Evolutionary conservation across 1,140 invertebrate genomes (phyloP).

Genomic region (Drosophila arizonae): DNA sequence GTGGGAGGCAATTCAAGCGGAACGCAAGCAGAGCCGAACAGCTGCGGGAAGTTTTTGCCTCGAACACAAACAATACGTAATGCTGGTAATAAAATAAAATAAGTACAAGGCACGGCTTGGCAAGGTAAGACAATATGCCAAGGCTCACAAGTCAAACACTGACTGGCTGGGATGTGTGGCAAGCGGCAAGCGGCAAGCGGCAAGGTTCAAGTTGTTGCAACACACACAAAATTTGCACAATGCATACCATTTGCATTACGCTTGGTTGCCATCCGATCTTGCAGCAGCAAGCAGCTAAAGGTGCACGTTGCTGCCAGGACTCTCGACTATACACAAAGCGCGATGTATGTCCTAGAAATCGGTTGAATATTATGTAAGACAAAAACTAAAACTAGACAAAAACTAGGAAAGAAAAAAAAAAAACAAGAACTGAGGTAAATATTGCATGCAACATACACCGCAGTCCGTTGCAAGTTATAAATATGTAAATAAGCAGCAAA

Average conservation of each 20-base stretch:
- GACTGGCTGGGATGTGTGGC: slow-evolving; percentile 6
- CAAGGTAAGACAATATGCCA: slow-evolving; percentile 71
- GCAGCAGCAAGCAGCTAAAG: slow-evolving; percentile 18
- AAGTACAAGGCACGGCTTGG: slow-evolving; percentile 13
- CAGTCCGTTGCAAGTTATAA: slow-evolving; percentile 58
- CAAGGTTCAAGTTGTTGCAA: slow-evolving; percentile 58
- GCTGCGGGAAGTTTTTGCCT: slow-evolving; percentile 18
- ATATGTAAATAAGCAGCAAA: slow-evolving; percentile 79
- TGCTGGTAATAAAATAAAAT: slow-evolving; percentile 55
- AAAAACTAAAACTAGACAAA: slow-evolving; percentile 52
- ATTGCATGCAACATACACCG: slow-evolving; percentile 4
- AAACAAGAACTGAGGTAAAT: slow-evolving; percentile 27
- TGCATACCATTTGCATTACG: slow-evolving; percentile 71
- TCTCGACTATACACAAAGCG: slow-evolving; percentile 3
- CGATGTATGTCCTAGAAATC: slow-evolving; percentile 45
- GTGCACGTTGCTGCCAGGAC: slow-evolving; percentile 9
- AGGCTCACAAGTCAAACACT: slow-evolving; percentile 68
- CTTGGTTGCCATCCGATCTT: slow-evolving; percentile 43
- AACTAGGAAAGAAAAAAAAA: slow-evolving; percentile 36
- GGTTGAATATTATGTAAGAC: slow-evolving; percentile 63
- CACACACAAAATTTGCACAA: slow-evolving; percentile 62
- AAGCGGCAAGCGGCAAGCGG: not conserved
- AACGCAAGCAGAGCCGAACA: slow-evolving; percentile 19
- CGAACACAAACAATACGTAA: slow-evolving; percentile 51
- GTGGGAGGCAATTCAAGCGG: slow-evolving; percentile 9